Evolutionary conservation across 2,888 invertebrate genomes (phyloP).

Genomic region (Cryptophagus acutangulus): DNA sequence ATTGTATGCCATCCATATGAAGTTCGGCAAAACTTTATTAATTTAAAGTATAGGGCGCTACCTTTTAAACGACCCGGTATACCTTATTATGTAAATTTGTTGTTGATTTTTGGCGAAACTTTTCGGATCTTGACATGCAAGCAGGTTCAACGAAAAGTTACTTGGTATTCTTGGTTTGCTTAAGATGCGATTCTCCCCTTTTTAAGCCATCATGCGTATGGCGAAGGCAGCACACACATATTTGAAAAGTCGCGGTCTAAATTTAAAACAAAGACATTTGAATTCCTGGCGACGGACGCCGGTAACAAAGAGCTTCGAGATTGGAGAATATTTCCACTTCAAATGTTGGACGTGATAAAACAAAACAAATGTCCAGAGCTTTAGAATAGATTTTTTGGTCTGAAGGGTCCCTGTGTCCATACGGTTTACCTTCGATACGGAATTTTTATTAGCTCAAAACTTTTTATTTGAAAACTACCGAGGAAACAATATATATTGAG

Average conservation of each 20-base stretch:
- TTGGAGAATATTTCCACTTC: constrained; percentile 36
- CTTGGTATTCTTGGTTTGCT: constrained; percentile 18
- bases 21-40: no score
- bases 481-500: constrained; percentile 1
- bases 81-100: no score
- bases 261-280: constrained; percentile 19
- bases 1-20: no score
- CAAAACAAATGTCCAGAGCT: constrained; percentile 35
- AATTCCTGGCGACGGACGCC: constrained; percentile 18
- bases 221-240: constrained; percentile 17
- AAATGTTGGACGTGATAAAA: constrained; percentile 41
- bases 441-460: constrained; percentile 5
- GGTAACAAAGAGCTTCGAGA: constrained; percentile 12
- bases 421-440: constrained; percentile 16
- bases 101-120: no score
- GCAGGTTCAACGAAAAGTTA: no score
- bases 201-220: constrained; percentile 17
- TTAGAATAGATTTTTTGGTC: constrained; percentile 12
- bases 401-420: constrained; percentile 16
- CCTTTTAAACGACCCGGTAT: no score
- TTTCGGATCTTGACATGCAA: no score
- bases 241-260: constrained; percentile 17
- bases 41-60: no score
- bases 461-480: constrained; percentile 1
- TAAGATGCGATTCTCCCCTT: constrained; percentile 12